Evolutionary conservation across 2,797 vertebrate species (phyloP).

Genomic region (Myiotriccus ornatus): DNA sequence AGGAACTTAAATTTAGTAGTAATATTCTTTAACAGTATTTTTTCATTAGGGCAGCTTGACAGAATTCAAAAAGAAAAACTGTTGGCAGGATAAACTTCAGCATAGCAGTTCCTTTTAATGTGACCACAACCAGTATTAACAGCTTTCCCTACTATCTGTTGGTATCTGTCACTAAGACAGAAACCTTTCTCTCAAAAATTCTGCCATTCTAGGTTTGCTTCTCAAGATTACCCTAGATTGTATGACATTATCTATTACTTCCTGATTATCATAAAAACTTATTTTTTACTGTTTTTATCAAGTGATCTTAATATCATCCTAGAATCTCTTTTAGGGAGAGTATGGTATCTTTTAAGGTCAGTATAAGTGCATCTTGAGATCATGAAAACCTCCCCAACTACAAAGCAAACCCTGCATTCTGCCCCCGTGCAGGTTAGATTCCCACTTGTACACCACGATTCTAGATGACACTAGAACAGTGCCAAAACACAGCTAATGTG

Average conservation of each 20-base stretch:
- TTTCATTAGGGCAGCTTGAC: conserved; percentile 73
- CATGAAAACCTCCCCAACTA: neutral
- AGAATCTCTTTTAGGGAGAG: neutral
- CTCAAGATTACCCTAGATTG: neutral
- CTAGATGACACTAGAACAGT: neutral
- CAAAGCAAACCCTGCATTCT: neutral
- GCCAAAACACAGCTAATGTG: neutral
- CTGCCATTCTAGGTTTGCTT: neutral
- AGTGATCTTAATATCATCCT: neutral
- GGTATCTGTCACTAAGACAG: neutral
- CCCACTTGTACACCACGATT: neutral
- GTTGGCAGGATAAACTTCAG: neutral
- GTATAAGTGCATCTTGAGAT: neutral
- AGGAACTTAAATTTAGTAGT: conserved; percentile 71
- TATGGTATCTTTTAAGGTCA: neutral
- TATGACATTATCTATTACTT: neutral
- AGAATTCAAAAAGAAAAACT: neutral
- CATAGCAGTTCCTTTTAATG: neutral
- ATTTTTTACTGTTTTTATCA: neutral
- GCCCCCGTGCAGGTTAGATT: neutral
- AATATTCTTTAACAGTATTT: conserved; percentile 73
- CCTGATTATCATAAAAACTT: neutral
- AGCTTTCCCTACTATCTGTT: neutral
- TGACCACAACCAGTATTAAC: neutral
- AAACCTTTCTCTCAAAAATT: neutral